Percentiles rank a stretch among this genome's conserved stretches.
Evolutionary conservation across 2,888 invertebrate genomes (phyloP).

Genomic region (Cheiracanthium punctorium): DNA sequence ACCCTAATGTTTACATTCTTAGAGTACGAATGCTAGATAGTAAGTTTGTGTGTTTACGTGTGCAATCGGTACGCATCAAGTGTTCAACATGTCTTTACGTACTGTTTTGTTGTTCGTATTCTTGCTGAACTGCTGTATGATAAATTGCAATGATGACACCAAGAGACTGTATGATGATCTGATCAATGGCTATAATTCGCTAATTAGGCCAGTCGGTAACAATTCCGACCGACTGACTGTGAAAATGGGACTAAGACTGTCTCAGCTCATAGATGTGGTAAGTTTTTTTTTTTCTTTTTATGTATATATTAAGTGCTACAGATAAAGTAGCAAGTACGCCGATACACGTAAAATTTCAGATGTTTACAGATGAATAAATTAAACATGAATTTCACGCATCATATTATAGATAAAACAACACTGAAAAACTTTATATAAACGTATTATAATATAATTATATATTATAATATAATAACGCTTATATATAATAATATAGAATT

Average conservation of each 20-base stretch:
- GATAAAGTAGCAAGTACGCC: too few species aligned
- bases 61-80: not conserved
- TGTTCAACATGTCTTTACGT: not conserved
- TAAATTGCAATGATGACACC: constrained; percentile 85
- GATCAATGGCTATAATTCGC: constrained; percentile 94
- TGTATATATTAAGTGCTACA: too few species aligned
- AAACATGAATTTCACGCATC: too few species aligned
- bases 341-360: too few species aligned
- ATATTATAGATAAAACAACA: too few species aligned
- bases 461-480: too few species aligned
- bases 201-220: constrained; percentile 95
- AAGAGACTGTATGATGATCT: constrained; percentile 97
- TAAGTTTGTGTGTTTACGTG: constrained; percentile 12
- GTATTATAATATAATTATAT: too few species aligned
- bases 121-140: constrained; percentile 8
- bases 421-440: too few species aligned
- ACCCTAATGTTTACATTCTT: constrained; percentile 7
- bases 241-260: constrained; percentile 92
- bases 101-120: not conserved
- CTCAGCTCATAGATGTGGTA: constrained; percentile 95
- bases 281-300: too few species aligned
- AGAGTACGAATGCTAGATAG: not conserved
- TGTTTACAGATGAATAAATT: too few species aligned
- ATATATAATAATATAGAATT: too few species aligned
- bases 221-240: constrained; percentile 96